Percentiles rank a stretch among this genome's conserved stretches.
These are phyloP conservation scores for Molossus alvarezi DNA, from an alignment of 2,797 vertebrate species.

Conservation along the genomic window DNA sequence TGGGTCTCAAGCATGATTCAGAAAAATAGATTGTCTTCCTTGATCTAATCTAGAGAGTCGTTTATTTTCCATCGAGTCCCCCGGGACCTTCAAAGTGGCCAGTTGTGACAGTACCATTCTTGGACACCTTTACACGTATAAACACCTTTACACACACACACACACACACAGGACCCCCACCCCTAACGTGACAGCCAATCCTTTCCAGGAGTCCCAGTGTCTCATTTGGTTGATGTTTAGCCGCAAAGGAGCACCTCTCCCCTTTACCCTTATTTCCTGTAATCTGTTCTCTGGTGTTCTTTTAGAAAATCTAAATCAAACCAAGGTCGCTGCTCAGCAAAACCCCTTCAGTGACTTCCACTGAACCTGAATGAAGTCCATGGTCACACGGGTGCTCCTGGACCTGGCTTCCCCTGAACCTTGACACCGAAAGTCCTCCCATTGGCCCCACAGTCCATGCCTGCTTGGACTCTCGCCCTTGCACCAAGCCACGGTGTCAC, in stretches of 20 bases:
- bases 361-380: neutral
- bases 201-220: accelerated
- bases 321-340: neutral
- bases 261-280: neutral
- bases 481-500: neutral
- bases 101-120: neutral
- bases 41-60: neutral
- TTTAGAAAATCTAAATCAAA: neutral
- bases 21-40: neutral
- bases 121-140: neutral
- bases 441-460: neutral
- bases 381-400: neutral
- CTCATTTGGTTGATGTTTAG: neutral
- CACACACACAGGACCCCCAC: neutral
- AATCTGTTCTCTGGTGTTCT: neutral
- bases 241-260: neutral
- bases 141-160: neutral
- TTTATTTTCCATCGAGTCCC: neutral
- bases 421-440: neutral
- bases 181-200: neutral
- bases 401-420: neutral
- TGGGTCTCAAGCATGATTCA: neutral
- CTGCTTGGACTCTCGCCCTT: neutral
- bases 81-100: neutral
- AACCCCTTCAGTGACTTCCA: neutral